Conservation (phyloP, 2,797 vertebrate species). For the Periparus ater region DNA sequence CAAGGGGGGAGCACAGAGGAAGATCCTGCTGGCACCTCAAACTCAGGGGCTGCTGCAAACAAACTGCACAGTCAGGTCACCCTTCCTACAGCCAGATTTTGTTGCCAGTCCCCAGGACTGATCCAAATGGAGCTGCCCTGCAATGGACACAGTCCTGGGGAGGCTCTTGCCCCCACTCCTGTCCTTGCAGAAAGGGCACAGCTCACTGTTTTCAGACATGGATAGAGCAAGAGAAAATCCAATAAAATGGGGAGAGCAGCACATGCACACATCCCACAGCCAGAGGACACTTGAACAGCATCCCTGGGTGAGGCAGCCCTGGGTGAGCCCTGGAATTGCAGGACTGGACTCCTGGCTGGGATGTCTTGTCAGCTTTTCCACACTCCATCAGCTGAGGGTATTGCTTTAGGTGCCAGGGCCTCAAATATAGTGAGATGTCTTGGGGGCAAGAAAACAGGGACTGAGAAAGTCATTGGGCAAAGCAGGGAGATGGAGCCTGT, state of each 20-base stretch:
- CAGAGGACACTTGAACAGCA: background rate
- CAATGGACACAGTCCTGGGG: background rate
- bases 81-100: background rate
- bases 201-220: fast-evolving
- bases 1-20: background rate
- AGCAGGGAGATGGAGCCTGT: background rate
- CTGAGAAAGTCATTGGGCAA: background rate
- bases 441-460: background rate
- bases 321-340: background rate
- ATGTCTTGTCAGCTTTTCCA: background rate
- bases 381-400: background rate
- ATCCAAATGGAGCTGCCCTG: fast-evolving
- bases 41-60: background rate
- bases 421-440: background rate
- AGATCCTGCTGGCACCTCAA: background rate
- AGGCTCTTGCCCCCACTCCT: background rate
- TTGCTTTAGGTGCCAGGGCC: background rate
- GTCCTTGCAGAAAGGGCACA: background rate
- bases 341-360: background rate
- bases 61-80: background rate
- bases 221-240: background rate
- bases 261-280: fast-evolving
- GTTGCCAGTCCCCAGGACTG: background rate
- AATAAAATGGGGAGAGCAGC: background rate
- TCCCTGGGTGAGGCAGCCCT: background rate